Evolutionary conservation across 1,140 invertebrate species (phyloP).

Genomic region (Apolygus lucorum): DNA sequence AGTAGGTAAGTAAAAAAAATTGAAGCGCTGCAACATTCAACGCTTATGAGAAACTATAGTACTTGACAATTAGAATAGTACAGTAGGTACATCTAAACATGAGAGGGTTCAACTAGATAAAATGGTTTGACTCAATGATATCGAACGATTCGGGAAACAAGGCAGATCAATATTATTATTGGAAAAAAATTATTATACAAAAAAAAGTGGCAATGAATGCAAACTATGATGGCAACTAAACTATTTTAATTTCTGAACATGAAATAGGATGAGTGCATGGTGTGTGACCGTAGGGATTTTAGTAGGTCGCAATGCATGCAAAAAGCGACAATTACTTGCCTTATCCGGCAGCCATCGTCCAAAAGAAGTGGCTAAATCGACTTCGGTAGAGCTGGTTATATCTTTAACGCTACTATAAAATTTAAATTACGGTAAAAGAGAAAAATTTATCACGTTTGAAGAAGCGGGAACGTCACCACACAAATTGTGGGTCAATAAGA

Average conservation of each 20-base stretch:
- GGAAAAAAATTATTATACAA: background rate
- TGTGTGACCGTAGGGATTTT: background rate
- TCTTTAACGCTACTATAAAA: too few species aligned
- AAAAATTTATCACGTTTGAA: too few species aligned
- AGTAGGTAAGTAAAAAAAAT: too few species aligned
- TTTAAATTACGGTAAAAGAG: too few species aligned
- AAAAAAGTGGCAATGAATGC: conserved; percentile 10
- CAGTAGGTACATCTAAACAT: too few species aligned
- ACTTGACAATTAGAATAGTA: too few species aligned
- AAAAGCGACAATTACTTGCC: conserved; percentile 28
- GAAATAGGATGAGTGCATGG: conserved; percentile 10
- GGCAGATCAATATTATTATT: background rate
- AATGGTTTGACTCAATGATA: background rate
- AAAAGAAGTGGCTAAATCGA: background rate
- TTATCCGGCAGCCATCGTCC: conserved; percentile 17
- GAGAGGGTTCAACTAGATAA: background rate
- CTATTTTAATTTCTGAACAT: conserved; percentile 7
- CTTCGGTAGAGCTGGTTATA: too few species aligned
- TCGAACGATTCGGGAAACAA: background rate
- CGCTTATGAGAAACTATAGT: background rate
- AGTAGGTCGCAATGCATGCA: conserved; percentile 25
- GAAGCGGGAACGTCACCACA: too few species aligned
- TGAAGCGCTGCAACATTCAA: background rate
- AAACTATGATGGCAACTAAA: background rate
- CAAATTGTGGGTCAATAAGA: too few species aligned